Evolutionary conservation across 2,888 invertebrate genomes (phyloP), one percentile per base, ranked within the genome.

Genomic region (Stratiomys singularior): DNA sequence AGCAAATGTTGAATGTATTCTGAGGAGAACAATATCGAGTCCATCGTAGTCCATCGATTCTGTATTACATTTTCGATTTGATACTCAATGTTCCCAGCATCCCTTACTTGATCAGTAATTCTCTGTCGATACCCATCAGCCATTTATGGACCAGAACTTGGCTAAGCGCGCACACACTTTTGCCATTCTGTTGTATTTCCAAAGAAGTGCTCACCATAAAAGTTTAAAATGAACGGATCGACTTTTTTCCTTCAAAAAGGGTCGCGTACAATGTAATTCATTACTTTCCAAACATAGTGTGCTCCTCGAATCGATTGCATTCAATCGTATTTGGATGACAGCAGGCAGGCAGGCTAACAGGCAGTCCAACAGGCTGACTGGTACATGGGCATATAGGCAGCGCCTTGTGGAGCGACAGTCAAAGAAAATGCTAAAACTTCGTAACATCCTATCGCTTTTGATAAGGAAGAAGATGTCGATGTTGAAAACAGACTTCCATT

Each of bases 261-360:
- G 23, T 69, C 37, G 27, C 71, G 58, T 74, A 74, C 74, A 74
- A 74, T 58, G 74, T 44, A 37, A 74, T 74, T 74, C 74, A 74
- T 74, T 74, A 74, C 60, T 60, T 74, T 74, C 74, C 74, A 58
- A 74, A 74, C 23, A 74, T 58, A 74, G 74, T 23, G 52, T 15
- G 27, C n/a, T 37, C 18, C 37, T 30, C 37, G 28, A 21, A 44
- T 69, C 69, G 13, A 69, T 46, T 69, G 47, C 47, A 69, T 46
- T 30, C 46, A 66, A 37, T 37, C 37, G 66, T 18, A 27, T 66
- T 21, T n/a, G 37, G 66, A 66, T 37, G 66, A 66, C 66, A 66
- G 37, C 66, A 18, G 37, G 37, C 37, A 3, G 9, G 37, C 37
- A n/a, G 37, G 37, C 37, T 37, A 9, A 37, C 37, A n/a, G n/a